Conservation (phyloP, 2,113 vertebrate genomes). For the Cyprinodon tularosa region DNA sequence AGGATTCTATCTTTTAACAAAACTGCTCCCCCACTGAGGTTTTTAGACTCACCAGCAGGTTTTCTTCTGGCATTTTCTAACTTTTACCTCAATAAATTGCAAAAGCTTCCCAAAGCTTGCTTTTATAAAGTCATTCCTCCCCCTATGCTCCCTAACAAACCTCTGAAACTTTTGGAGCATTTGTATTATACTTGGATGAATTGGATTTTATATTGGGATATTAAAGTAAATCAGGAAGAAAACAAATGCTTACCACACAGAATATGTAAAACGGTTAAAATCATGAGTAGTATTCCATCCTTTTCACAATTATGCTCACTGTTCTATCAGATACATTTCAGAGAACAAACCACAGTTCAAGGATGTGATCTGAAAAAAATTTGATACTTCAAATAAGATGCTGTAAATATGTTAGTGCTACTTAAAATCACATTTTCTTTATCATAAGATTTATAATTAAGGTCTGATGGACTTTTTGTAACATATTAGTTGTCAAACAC, state of each 20-base stretch:
- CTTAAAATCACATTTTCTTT: not conserved
- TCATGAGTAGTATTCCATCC: not conserved
- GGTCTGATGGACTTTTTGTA: not conserved
- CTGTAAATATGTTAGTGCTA: constrained; percentile 37
- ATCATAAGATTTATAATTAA: not conserved
- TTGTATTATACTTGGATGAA: not conserved
- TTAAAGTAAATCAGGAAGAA: not conserved
- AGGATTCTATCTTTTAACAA: too few relatives aligned
- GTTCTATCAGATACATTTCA: not conserved
- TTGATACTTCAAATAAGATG: constrained; percentile 1
- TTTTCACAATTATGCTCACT: not conserved
- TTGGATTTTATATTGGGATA: not conserved
- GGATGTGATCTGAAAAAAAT: not conserved
- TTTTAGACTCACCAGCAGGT: not conserved
- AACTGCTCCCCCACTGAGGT: not conserved
- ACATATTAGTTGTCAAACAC: not conserved
- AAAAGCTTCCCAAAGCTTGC: not conserved
- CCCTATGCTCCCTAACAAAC: not conserved
- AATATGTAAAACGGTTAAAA: not conserved
- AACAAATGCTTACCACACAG: not conserved
- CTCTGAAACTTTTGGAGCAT: not conserved
- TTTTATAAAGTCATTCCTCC: not conserved
- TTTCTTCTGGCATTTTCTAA: not conserved
- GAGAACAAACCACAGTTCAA: not conserved
- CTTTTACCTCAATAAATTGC: not conserved